A percentile compares a stretch with the other conserved stretches of the same genome.
phyloP scores from a whole-genome alignment of 1,140 invertebrate genomes.

The Dendrolimus kikuchii region DNA sequence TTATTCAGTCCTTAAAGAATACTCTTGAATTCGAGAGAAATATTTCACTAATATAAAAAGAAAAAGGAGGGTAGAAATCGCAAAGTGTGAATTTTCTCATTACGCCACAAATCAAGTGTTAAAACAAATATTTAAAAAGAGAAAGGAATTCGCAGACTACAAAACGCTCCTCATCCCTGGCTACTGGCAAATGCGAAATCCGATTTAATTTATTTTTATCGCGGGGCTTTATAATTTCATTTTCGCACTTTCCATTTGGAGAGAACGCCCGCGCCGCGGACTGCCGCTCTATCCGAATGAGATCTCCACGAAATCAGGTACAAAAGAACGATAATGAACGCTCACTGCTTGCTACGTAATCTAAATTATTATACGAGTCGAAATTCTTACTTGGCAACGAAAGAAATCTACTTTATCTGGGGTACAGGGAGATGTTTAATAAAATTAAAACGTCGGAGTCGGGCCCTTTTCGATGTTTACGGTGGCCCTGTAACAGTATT shows the following conservation, averaged over 20 bases:
- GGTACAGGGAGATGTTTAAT: conserved; percentile 63
- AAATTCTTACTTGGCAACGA: conserved; percentile 68
- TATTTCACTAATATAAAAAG: conserved; percentile 13
- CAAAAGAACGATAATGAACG: conserved; percentile 72
- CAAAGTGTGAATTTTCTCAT: conserved; percentile 63
- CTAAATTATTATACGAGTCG: conserved; percentile 71
- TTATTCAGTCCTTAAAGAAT: neutral
- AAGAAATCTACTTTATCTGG: conserved; percentile 70
- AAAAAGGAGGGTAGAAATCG: conserved; percentile 34
- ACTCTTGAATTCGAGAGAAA: neutral
- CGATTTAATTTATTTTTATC: conserved; percentile 74
- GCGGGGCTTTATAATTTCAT: conserved; percentile 71
- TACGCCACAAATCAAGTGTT: conserved; percentile 66
- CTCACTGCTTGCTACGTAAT: conserved; percentile 69
- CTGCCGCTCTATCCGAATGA: conserved; percentile 68
- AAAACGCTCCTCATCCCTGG: conserved; percentile 60
- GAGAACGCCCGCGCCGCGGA: conserved; percentile 62
- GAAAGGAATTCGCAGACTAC: conserved; percentile 64
- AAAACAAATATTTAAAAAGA: conserved; percentile 68
- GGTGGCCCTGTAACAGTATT: conserved; percentile 49
- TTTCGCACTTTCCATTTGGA: conserved; percentile 72
- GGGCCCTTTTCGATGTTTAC: conserved; percentile 54
- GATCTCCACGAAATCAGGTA: conserved; percentile 71
- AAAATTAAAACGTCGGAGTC: conserved; percentile 67
- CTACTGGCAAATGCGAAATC: conserved; percentile 68